These are phyloP conservation scores for Norana najaformis DNA, from an alignment of 2,888 invertebrate genomes.

Conservation along the genomic window DNA sequence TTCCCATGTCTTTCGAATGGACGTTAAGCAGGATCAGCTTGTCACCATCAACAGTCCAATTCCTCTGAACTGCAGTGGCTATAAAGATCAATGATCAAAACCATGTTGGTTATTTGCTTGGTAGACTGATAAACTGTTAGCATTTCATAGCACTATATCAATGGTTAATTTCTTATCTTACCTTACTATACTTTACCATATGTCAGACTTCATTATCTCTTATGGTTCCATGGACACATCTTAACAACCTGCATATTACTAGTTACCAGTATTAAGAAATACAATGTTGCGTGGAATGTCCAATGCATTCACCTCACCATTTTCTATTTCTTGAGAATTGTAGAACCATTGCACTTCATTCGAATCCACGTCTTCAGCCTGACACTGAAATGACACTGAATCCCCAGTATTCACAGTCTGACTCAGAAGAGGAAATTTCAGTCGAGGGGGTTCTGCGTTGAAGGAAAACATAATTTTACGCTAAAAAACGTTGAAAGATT, in stretches of 20 bases:
- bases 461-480: not conserved
- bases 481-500: not conserved
- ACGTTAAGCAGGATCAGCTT: not conserved
- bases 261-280: too few species aligned
- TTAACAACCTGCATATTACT: too few species aligned
- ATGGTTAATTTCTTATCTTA: too few species aligned
- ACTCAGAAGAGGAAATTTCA: not conserved
- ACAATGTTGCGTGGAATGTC: too few species aligned
- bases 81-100: not conserved
- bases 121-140: not conserved
- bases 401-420: not conserved
- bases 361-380: not conserved
- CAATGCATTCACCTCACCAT: not conserved
- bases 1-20: not conserved
- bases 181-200: too few species aligned
- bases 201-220: too few species aligned
- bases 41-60: not conserved
- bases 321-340: not conserved
- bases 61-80: not conserved
- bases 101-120: not conserved
- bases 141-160: too few species aligned
- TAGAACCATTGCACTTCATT: not conserved
- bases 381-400: not conserved
- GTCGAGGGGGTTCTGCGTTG: not conserved
- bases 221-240: too few species aligned